These are phyloP conservation scores for Potamilus streckersoni DNA, from an alignment of 1,140 invertebrate genomes.

Conservation along the genomic window DNA sequence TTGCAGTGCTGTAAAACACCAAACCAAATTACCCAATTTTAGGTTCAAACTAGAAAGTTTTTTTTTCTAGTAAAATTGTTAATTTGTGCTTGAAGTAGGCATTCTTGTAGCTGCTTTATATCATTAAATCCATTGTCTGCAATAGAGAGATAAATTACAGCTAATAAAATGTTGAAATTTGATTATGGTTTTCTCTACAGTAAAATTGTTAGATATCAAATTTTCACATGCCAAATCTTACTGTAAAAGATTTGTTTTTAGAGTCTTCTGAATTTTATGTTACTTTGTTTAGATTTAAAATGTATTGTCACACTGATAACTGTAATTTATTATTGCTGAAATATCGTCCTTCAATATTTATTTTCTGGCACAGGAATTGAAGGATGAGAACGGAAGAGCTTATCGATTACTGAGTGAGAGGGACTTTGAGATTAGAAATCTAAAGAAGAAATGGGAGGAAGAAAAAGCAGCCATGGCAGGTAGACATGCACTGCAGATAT, in stretches of 20 bases:
- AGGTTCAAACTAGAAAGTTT: too few species aligned
- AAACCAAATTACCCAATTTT: too few species aligned
- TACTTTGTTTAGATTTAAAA: too few species aligned
- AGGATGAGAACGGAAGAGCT: constrained; percentile 67
- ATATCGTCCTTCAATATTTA: not conserved
- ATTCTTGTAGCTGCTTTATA: not conserved
- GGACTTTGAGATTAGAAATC: constrained; percentile 66
- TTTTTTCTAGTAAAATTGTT: too few species aligned
- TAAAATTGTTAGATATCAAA: not conserved
- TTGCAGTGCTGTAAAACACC: too few species aligned
- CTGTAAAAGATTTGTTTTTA: not conserved
- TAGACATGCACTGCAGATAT: constrained; percentile 7
- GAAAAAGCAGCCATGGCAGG: constrained; percentile 50
- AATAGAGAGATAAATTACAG: not conserved
- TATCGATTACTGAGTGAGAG: constrained; percentile 66
- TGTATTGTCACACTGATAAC: too few species aligned
- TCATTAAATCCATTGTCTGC: too few species aligned
- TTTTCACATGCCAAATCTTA: not conserved
- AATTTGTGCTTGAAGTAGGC: not conserved
- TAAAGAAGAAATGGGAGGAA: constrained; percentile 64
- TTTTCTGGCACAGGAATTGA: constrained; percentile 58
- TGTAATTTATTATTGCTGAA: too few species aligned
- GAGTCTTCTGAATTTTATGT: not conserved
- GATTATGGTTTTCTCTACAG: not conserved
- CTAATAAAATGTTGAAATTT: constrained; percentile 1